Percentiles rank a stretch among this genome's conserved stretches.
These are phyloP conservation scores for Himalopsyche kuldschensis DNA, from an alignment of 2,888 invertebrate species.

Conservation along the genomic window DNA sequence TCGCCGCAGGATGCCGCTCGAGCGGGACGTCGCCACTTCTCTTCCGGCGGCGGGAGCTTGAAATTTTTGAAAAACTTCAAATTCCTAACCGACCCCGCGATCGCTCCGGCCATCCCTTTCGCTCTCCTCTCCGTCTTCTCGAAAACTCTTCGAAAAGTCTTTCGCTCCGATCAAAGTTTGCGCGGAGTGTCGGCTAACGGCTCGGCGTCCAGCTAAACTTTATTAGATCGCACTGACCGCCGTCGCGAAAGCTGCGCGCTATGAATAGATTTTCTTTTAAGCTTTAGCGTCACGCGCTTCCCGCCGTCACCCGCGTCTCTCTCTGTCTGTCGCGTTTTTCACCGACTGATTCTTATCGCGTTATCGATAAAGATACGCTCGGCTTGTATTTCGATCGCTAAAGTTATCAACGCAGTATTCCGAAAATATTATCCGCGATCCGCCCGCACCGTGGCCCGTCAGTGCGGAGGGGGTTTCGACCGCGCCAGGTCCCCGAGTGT, in stretches of 20 bases:
- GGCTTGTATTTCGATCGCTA: slow-evolving; percentile 4
- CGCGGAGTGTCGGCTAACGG: slow-evolving; percentile 22
- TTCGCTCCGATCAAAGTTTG: slow-evolving; percentile 8
- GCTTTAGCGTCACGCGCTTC: slow-evolving; percentile 6
- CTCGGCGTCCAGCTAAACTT: slow-evolving; percentile 25
- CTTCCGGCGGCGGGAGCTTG: neutral
- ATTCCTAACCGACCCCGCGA: slow-evolving; percentile 1
- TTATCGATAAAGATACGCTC: slow-evolving; percentile 7
- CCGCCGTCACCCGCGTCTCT: neutral
- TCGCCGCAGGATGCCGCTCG: neutral
- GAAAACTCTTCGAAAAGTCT: neutral
- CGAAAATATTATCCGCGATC: slow-evolving; percentile 5
- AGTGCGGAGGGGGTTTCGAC: neutral
- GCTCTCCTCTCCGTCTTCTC: neutral
- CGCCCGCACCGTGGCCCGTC: neutral
- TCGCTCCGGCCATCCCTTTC: slow-evolving; percentile 5
- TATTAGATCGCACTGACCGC: slow-evolving; percentile 29
- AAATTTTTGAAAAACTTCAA: neutral
- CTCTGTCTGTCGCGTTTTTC: slow-evolving; percentile 5
- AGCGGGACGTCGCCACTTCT: neutral
- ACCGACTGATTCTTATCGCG: neutral
- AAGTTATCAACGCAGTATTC: neutral
- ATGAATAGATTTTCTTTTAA: slow-evolving; percentile 24
- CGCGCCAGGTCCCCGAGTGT: neutral
- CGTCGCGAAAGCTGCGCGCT: slow-evolving; percentile 32